phyloP scores from a whole-genome alignment of 2,113 vertebrate species.

The Grallaria varia region DNA sequence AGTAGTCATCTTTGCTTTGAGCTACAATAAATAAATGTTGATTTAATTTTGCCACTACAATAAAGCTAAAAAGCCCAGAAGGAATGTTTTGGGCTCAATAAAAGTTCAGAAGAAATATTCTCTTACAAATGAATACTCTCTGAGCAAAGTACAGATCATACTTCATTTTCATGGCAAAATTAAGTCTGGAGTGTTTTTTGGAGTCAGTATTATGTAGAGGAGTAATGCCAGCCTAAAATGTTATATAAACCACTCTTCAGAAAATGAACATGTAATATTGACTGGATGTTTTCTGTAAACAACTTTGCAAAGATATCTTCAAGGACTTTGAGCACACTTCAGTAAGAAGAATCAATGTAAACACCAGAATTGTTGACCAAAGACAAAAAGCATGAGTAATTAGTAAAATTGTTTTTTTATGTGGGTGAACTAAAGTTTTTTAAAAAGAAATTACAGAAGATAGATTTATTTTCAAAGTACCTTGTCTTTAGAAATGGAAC shows the following conservation, averaged over 20 bases:
- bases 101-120: background rate
- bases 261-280: rapidly evolving
- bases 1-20: background rate
- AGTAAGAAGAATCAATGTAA: background rate
- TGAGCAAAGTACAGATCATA: background rate
- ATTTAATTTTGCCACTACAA: background rate
- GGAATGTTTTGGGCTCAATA: background rate
- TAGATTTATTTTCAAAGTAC: background rate
- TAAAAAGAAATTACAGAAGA: background rate
- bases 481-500: background rate
- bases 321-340: background rate
- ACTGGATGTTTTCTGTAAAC: background rate
- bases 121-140: background rate
- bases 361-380: background rate
- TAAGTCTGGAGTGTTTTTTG: background rate
- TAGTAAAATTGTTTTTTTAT: rapidly evolving
- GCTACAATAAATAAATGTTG: background rate
- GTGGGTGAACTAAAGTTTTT: background rate
- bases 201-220: background rate
- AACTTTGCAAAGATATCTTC: background rate
- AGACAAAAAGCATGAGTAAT: background rate
- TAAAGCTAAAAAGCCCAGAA: background rate
- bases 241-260: background rate
- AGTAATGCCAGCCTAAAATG: background rate
- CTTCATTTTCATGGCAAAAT: background rate